Percentiles rank a stretch among this genome's conserved stretches.
Evolutionary conservation across 2,888 invertebrate species (phyloP).

Genomic region (Lagria hirta): DNA sequence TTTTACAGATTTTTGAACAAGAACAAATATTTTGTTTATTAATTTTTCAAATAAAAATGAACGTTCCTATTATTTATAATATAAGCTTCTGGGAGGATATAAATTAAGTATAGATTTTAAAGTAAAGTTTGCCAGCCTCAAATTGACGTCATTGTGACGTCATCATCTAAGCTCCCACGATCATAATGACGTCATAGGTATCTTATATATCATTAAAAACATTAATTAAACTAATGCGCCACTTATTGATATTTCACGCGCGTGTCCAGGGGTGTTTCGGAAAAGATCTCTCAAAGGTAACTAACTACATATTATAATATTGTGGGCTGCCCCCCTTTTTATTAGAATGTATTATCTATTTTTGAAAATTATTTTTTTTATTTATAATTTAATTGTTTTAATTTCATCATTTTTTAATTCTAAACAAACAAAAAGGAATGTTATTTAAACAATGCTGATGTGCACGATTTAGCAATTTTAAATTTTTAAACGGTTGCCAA

Average conservation of each 20-base stretch:
- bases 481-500: neutral
- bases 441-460: slow-evolving; percentile 46
- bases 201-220: slow-evolving; percentile 19
- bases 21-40: too few relatives aligned
- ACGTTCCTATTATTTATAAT: too few relatives aligned
- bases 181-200: slow-evolving; percentile 28
- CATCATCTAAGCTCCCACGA: slow-evolving; percentile 12
- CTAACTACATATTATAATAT: slow-evolving; percentile 60
- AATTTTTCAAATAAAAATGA: too few relatives aligned
- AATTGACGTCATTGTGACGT: slow-evolving; percentile 44
- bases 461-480: slow-evolving; percentile 39
- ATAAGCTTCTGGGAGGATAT: neutral
- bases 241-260: slow-evolving; percentile 58
- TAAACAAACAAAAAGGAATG: too few relatives aligned
- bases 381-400: slow-evolving; percentile 38
- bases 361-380: slow-evolving; percentile 40
- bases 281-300: slow-evolving; percentile 96
- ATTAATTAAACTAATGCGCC: slow-evolving; percentile 52
- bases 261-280: slow-evolving; percentile 86
- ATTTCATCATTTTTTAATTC: slow-evolving; percentile 22
- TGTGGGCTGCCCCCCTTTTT: slow-evolving; percentile 56
- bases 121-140: slow-evolving; percentile 54
- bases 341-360: slow-evolving; percentile 54
- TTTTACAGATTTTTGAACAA: too few relatives aligned
- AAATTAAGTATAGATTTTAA: neutral